Evolutionary conservation across 2,113 vertebrate genomes (phyloP).

Genomic region (Ceyx cyanopectus): DNA sequence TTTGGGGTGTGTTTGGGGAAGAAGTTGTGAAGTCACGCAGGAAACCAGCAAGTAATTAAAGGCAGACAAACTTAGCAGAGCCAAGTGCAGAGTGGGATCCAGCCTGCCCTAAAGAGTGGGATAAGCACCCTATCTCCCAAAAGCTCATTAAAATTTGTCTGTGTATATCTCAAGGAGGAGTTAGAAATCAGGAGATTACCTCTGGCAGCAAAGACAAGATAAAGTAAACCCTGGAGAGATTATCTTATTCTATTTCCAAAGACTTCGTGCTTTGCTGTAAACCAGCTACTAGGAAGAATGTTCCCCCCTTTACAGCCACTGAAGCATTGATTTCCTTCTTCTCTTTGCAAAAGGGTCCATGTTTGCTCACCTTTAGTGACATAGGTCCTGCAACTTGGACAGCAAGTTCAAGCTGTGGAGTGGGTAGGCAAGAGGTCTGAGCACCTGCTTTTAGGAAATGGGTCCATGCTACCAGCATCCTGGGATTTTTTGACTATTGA

Average conservation of each 20-base stretch:
- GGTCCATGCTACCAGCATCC: neutral
- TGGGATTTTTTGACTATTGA: neutral
- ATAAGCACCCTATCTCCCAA: neutral
- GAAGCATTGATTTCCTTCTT: neutral
- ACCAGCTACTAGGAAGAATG: neutral
- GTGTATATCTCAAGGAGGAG: neutral
- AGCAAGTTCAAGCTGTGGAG: neutral
- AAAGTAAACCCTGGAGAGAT: neutral
- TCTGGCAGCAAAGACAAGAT: neutral
- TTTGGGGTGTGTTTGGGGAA: neutral
- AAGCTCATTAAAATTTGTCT: constrained; percentile 9
- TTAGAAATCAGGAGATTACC: constrained; percentile 18
- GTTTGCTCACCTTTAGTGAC: neutral
- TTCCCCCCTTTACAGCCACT: neutral
- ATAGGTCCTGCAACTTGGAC: neutral
- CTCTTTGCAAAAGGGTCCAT: neutral
- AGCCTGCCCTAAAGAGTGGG: neutral
- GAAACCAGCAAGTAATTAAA: neutral
- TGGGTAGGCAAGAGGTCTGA: neutral
- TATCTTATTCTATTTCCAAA: neutral
- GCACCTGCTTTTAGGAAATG: neutral
- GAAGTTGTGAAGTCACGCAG: neutral
- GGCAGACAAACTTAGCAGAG: neutral
- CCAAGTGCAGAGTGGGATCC: neutral
- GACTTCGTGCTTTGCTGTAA: neutral